Evolutionary conservation across 1,140 invertebrate genomes (phyloP), one percentile per base, ranked within the genome.

Genomic region (Coptotermes formosanus): DNA sequence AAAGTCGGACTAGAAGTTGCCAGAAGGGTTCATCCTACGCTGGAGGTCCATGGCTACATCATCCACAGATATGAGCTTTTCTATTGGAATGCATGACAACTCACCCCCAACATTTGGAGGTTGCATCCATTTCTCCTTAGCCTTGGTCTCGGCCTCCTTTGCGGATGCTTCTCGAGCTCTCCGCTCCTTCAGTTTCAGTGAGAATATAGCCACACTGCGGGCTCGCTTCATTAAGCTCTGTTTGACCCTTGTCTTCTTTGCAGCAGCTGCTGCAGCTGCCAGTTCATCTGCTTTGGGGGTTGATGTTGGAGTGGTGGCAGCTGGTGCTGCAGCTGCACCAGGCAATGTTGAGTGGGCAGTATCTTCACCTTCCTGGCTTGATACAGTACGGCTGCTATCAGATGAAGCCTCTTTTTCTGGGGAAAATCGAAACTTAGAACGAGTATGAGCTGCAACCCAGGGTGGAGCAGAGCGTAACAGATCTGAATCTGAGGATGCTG

Each of bases 161-260:
- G 88, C 89, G 8, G 93, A 93, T 86, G 93, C 94, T 85, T 84
- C 95, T 3, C 95, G 92, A 38, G 96, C 95, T 82, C 96, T 91
- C 59, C 95, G 92, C 87, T 96, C 95, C 87, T 96, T 95, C 84
- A 96, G 89, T 85, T 96, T 96, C 43, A 96, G 90, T 2, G 96
- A 96, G 90, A 97, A 97, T 87, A 97, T 95, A 16, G 95, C 96
- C 45, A 97, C 96, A 3, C 95, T 96, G 19, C 95, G 92, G 9
- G 96, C 96, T 82, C 96, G 92, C 89, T 96, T 97, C 91, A 97
- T 95, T 82, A 97, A 89, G 87, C 93, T 94, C 83, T 95, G 94
- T 87, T 95, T 95, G 0, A 95, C 94, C 64, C 87, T 85, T 52
- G 87, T 75, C 85, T 88, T 88, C 69, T 87, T 87, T 0, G 87